Percentiles rank a stretch among this genome's conserved stretches.
phyloP scores from a whole-genome alignment of 2,888 invertebrate genomes.

The Lapara coniferarum region DNA sequence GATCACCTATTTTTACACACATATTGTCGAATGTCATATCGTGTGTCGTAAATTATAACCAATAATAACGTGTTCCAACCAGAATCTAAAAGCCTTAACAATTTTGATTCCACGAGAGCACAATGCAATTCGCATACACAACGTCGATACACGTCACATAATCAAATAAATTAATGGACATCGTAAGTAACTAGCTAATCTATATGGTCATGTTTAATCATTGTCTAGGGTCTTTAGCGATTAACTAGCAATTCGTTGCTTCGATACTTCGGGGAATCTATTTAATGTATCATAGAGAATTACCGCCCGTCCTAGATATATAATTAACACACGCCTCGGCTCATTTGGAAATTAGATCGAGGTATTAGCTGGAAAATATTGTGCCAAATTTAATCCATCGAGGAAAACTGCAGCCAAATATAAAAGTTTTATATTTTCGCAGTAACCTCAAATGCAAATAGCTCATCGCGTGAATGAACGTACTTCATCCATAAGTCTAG shows the following conservation, averaged over 20 bases:
- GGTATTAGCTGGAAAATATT: slow-evolving; percentile 2
- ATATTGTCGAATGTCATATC: background rate
- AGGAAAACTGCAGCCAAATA: slow-evolving; percentile 8
- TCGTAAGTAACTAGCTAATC: too few species aligned
- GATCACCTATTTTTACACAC: background rate
- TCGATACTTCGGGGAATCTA: too few species aligned
- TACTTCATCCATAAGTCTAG: background rate
- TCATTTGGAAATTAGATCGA: slow-evolving; percentile 11
- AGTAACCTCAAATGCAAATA: slow-evolving; percentile 1
- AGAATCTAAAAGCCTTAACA: background rate
- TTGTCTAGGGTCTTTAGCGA: too few species aligned
- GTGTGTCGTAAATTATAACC: background rate
- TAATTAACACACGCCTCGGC: background rate
- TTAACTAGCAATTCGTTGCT: too few species aligned
- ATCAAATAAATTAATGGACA: too few species aligned
- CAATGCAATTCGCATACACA: too few species aligned
- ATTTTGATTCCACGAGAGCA: too few species aligned
- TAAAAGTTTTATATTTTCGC: background rate
- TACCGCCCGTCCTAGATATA: background rate
- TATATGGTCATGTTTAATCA: too few species aligned
- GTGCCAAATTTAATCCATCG: slow-evolving; percentile 13
- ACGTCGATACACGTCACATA: too few species aligned
- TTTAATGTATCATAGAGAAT: too few species aligned
- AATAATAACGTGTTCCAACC: background rate
- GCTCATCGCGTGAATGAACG: slow-evolving; percentile 1